Conservation (phyloP, 2,888 invertebrate genomes). For the Cantharis flavilabris region DNA sequence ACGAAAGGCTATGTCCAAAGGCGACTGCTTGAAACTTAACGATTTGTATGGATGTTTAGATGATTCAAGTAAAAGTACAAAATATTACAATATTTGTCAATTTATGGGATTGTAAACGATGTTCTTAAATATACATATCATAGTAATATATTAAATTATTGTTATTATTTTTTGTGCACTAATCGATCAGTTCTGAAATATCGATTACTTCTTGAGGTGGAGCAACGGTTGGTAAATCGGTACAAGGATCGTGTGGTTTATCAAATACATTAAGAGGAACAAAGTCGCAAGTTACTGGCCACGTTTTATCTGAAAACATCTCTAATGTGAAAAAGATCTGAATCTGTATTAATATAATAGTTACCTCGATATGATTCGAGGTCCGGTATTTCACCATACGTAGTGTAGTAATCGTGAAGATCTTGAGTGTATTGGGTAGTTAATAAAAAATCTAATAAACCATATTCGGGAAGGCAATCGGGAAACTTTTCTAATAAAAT, state of each 20-base stretch:
- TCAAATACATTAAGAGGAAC: slow-evolving; percentile 36
- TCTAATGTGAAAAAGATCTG: neutral
- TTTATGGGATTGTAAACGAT: slow-evolving; percentile 52
- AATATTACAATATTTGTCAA: slow-evolving; percentile 62
- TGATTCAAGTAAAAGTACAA: slow-evolving; percentile 55
- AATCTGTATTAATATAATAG: neutral
- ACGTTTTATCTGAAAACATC: slow-evolving; percentile 32
- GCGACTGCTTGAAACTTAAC: slow-evolving; percentile 70
- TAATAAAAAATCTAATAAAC: slow-evolving; percentile 57
- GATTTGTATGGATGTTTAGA: slow-evolving; percentile 67
- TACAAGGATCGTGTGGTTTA: slow-evolving; percentile 32
- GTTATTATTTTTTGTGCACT: neutral
- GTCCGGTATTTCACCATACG: slow-evolving; percentile 55
- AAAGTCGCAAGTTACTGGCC: slow-evolving; percentile 39
- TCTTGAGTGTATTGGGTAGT: slow-evolving; percentile 54
- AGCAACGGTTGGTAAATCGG: slow-evolving; percentile 23
- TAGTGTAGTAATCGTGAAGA: slow-evolving; percentile 48
- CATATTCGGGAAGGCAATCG: slow-evolving; percentile 58
- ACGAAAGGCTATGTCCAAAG: slow-evolving; percentile 65
- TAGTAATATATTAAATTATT: neutral
- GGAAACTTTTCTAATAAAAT: slow-evolving; percentile 34
- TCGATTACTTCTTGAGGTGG: neutral
- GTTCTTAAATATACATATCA: neutral
- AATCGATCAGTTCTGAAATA: neutral
- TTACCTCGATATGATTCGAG: slow-evolving; percentile 41